Evolutionary conservation across 2,113 vertebrate species (phyloP).

Genomic region (Pollachius pollachius): DNA sequence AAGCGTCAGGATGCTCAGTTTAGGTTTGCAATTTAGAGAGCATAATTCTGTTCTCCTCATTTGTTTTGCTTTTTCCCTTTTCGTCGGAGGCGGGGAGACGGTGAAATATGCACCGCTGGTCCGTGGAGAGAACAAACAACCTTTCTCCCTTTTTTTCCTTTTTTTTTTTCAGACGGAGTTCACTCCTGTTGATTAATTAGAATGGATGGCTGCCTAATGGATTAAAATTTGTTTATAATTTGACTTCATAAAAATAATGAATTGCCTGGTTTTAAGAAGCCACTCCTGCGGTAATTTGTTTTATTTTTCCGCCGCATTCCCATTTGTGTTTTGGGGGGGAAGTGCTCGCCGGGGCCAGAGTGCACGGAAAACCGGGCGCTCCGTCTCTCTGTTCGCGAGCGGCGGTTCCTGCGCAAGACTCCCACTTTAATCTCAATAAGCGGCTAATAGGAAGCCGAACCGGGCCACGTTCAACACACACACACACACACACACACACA

Average conservation of each 20-base stretch:
- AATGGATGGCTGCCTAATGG: conserved; percentile 78
- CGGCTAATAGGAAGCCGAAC: conserved; percentile 67
- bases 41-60: not conserved
- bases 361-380: not conserved
- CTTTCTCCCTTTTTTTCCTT: conserved; percentile 48
- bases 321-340: conserved; percentile 48
- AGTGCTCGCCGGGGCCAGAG: not conserved
- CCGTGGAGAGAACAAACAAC: conserved; percentile 71
- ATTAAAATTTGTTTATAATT: conserved; percentile 76
- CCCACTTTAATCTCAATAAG: conserved; percentile 67
- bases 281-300: conserved; percentile 67
- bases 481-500: not conserved
- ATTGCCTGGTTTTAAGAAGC: conserved; percentile 70
- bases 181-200: conserved; percentile 77
- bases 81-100: conserved; percentile 24
- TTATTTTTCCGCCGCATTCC: conserved; percentile 47
- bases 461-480: conserved; percentile 32
- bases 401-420: conserved; percentile 54
- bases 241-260: conserved; percentile 72
- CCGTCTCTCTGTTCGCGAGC: conserved; percentile 13
- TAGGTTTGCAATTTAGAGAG: conserved; percentile 75
- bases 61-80: conserved; percentile 27
- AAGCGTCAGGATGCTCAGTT: conserved; percentile 87
- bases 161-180: conserved; percentile 53
- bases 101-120: conserved; percentile 69